Base-by-base conservation (phyloP, 2,888 invertebrate species). In the Acanthosoma haemorrhoidale region DNA sequence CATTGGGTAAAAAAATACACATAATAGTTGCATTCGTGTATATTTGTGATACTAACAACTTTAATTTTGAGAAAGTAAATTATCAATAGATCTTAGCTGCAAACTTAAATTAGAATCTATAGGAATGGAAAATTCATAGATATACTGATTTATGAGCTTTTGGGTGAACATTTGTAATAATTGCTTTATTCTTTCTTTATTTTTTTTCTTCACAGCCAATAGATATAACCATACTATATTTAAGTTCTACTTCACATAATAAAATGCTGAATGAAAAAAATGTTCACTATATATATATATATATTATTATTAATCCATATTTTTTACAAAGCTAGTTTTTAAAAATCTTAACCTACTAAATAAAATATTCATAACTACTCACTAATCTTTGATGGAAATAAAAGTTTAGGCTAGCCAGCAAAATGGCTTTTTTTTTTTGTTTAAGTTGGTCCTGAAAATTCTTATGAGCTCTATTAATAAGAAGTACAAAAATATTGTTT, bases 141-240 rank as follows among this genome's bases (percentile, higher is more conserved):
- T n/a, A n/a, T n/a, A n/a, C n/a, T n/a, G n/a, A n/a, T n/a, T n/a
- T n/a, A n/a, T n/a, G n/a, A n/a, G n/a, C n/a, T n/a, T n/a, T n/a
- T n/a, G n/a, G n/a, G n/a, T n/a, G n/a, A n/a, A n/a, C n/a, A n/a
- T 25, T 51, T 25, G n/a, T 51, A 25, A 25, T 25, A 51, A 51
- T 51, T 51, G 25, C 51, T 25, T 43, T 43, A 43, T 51, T 51
- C 25, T 25, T 51, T 25, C 25, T 25, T 25, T n/a, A n/a, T n/a
- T n/a, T n/a, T n/a, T n/a, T n/a, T n/a, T 51, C 25, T 51, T 43
- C 51, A 51, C 51, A 51, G 51, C 51, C 51, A 51, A 51, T 51
- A 51, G 51, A 25, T 25, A 51, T 51, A 51, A 43, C 18, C 43
- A 43, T 21, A 43, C 9, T 32, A 32, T 18, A 16, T 43, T n/a